A percentile compares a stretch with the other conserved stretches of the same genome.
phyloP scores from a whole-genome alignment of 2,888 invertebrate species.

The Calameuta pallipes region DNA sequence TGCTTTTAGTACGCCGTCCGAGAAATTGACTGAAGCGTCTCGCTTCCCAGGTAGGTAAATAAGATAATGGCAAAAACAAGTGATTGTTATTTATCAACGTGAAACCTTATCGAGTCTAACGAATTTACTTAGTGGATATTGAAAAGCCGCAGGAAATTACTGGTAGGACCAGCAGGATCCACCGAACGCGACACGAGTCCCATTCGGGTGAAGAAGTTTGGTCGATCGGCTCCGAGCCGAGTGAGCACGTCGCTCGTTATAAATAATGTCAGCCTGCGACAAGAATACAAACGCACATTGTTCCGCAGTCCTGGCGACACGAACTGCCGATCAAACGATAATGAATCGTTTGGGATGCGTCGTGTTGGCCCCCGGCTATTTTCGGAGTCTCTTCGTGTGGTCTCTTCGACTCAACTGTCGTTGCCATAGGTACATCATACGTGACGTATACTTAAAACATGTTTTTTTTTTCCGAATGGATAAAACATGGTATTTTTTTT shows the following conservation, averaged over 20 bases:
- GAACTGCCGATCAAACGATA: conserved; percentile 5
- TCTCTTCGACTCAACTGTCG: neutral
- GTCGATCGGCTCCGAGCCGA: neutral
- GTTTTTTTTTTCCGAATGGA: neutral
- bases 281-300: conserved; percentile 12
- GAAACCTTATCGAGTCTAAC: neutral
- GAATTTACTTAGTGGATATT: neutral
- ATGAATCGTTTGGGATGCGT: conserved; percentile 12
- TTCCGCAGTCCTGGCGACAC: conserved; percentile 11
- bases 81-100: neutral
- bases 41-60: neutral
- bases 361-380: conserved; percentile 9
- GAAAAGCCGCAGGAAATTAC: neutral
- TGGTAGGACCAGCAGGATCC: neutral
- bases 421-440: neutral
- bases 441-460: neutral
- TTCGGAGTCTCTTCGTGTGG: neutral
- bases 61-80: neutral
- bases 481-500: neutral
- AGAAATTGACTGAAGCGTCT: neutral
- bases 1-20: neutral
- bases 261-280: conserved; percentile 15
- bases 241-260: conserved; percentile 17
- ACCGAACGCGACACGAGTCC: neutral
- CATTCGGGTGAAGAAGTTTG: neutral